Evolutionary conservation across 2,888 invertebrate genomes (phyloP), one percentile per base, ranked within the genome.

Genomic region (Dendrolimus houi): DNA sequence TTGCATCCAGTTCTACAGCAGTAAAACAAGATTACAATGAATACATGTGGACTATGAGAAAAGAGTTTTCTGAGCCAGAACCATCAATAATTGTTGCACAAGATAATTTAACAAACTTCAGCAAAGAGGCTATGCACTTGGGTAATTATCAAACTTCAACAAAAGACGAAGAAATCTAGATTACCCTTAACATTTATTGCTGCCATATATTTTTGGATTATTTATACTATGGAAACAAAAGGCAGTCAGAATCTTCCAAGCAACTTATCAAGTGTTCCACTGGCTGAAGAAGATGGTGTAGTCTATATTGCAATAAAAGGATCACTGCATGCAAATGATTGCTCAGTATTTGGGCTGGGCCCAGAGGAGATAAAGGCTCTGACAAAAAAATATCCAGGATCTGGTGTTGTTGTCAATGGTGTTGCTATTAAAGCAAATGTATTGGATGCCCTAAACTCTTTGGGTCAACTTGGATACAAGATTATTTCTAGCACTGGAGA

Each of bases 31-130:
- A 96, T 79, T 96, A 96, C 78, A 96, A 96, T 92, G 96, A 97
- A 79, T 96, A 96, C 73, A 96, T 96, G 95, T 97, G 97, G 97
- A 97, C 97, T 85, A 96, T 97, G 95, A 94, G 96, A 91, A 96
- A 96, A 81, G 96, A 96, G 71, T 96, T 96, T 81, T 92, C 94
- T 53, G 95, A 95, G 73, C 96, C 96, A 58, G 96, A 97, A 81
- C 96, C 96, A 40, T 92, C 91, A 53, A 88, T 93, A 58, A 84
- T 91, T 71, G 91, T 93, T 60, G 93, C 93, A 62, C 92, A 92
- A 71, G 93, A 93, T 66, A 93, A 93, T 72, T 87, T 93, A 54
- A 92, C 91, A 41, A 93, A 93, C 73, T 92, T 92, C 68, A 92
- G 92, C 67, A 92, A 92, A 67, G 93, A 93, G 81, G 91, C 91